Base-by-base conservation (phyloP, 1,140 invertebrate species). In the Myzus persicae region DNA sequence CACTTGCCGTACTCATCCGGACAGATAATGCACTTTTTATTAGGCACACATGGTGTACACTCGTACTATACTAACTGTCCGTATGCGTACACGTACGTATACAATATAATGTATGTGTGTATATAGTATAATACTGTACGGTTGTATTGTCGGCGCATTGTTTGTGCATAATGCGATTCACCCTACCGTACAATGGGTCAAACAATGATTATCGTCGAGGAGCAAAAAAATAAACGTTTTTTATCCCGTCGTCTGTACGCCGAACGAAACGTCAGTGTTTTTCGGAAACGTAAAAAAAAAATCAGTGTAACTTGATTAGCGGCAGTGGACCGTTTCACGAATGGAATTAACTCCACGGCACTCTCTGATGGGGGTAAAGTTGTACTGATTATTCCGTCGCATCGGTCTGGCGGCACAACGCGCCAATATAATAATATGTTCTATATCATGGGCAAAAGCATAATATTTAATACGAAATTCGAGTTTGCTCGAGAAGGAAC, bases 11-110 rank as follows among this genome's bases (percentile, higher is more conserved):
- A 82, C 91, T 91, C 54, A 31, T 82, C 67, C 76, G 76, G 36
- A 84, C 24, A 93, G 91, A 93, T 93, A 93, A 93, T 93, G 91
- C 91, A 93, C 91, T 93, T 93, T 93, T 93, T 93, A 85, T 93
- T 85, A 93, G 91, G 91, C 91, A 54, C 91, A 93, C 91, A 93
- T 93, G 91, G 91, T 84, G 81, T 82, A 48, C 51, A 90, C 89
- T 67, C 24, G 38, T 82, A 46, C n/a, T 51, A 51, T 20, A 67
- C n/a, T 18, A n/a, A 76, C 59, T 46, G 59, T 81, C 42, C 36
- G 88, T 36, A 24, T 36, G n/a, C 46, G 48, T 85, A 42, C 85
- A 20, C 44, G 82, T 40, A 26, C 38, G 24, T 22, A 26, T 46
- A 48, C 18, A 85, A 26, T 87, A 88, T 88, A 24, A 20, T n/a